Conservation (phyloP, 64 coral and sea anemone species). For the Pachyseris speciosa region DNA sequence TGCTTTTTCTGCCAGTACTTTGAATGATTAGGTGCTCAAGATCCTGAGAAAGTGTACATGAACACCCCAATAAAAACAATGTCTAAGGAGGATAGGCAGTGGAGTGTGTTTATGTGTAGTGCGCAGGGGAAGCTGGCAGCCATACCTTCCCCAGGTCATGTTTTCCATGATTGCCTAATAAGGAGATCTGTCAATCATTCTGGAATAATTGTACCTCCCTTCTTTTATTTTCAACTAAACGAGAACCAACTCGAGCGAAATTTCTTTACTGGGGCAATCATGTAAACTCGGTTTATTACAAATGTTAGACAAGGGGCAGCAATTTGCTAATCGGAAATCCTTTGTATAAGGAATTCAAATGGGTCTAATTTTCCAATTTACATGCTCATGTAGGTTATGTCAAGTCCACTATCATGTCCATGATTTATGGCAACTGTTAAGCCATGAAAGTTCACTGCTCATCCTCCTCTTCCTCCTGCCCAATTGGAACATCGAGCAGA, state of each 20-base stretch:
- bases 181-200: background rate
- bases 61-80: background rate
- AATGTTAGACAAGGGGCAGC: background rate
- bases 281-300: background rate
- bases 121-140: background rate
- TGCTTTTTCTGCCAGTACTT: background rate
- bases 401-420: background rate
- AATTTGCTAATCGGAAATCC: background rate
- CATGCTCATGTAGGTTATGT: background rate
- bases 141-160: background rate
- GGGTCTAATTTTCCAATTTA: background rate
- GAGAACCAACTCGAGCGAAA: background rate
- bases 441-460: conserved; percentile 1
- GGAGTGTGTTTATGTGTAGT: background rate
- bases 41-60: background rate
- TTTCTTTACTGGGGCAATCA: background rate
- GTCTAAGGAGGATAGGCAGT: background rate
- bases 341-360: background rate
- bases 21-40: background rate
- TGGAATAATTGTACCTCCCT: background rate
- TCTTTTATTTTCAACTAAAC: conserved; percentile 3
- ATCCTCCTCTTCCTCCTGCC: conserved; percentile 3
- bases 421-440: background rate
- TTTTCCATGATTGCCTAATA: background rate
- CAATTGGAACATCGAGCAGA: conserved; percentile 3